Percentiles rank a stretch among this genome's conserved stretches.
Conservation (phyloP, 2,888 invertebrate genomes). For the Odontomyia ornata region DNA sequence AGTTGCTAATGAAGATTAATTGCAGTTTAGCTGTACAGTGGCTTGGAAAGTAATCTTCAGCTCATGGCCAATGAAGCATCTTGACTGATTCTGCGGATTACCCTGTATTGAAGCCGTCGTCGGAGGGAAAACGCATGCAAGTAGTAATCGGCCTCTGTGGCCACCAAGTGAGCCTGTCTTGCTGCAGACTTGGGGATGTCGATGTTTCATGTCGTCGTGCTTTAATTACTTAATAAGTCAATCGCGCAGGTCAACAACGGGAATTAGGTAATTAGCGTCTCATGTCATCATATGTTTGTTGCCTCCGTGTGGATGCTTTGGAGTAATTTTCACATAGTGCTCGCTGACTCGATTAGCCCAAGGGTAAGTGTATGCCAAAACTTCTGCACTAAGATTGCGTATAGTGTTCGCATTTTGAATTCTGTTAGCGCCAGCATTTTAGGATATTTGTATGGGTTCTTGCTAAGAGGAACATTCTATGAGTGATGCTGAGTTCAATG, state of each 20-base stretch:
- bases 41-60: neutral
- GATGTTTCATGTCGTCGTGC: constrained; percentile 34
- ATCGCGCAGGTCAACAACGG: constrained; percentile 51
- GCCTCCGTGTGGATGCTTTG: no score
- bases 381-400: no score
- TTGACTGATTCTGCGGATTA: neutral
- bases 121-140: neutral
- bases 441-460: no score
- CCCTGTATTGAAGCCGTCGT: no score
- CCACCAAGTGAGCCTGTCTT: constrained; percentile 24
- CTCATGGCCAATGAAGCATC: neutral
- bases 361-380: no score
- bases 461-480: no score
- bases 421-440: no score
- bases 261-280: constrained; percentile 48
- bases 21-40: constrained; percentile 54
- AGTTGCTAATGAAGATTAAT: constrained; percentile 63
- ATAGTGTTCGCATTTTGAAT: no score
- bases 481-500: no score
- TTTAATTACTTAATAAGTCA: constrained; percentile 52
- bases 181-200: constrained; percentile 2
- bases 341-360: no score
- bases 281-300: constrained; percentile 29
- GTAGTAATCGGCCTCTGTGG: neutral
- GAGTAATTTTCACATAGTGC: no score